Percentiles rank a stretch among this genome's conserved stretches.
Evolutionary conservation across 2,113 vertebrate species (phyloP).

Genomic region (Syrrhaptes paradoxus): DNA sequence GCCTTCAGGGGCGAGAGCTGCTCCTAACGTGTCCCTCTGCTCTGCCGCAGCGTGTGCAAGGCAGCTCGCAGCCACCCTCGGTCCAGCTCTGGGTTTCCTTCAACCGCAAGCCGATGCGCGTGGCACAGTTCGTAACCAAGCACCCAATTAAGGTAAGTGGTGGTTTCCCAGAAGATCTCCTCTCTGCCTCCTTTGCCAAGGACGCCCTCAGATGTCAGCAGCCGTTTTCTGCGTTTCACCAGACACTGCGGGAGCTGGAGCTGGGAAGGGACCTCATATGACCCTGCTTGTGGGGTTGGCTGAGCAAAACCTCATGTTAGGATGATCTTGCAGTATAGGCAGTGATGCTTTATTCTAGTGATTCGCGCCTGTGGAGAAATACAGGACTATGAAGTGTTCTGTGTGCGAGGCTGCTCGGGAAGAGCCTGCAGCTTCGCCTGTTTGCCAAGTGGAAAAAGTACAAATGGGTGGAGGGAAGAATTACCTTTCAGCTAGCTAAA

Average conservation of each 20-base stretch:
- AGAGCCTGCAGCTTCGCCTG: background rate
- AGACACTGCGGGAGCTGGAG: background rate
- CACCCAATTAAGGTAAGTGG: constrained; percentile 92
- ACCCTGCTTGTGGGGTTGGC: background rate
- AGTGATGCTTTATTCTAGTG: background rate
- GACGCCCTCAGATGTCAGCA: background rate
- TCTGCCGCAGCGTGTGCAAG: constrained; percentile 78
- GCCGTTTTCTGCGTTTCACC: background rate
- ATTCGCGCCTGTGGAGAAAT: background rate
- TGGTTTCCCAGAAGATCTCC: background rate
- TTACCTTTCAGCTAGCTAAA: background rate
- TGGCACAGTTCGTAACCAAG: constrained; percentile 91
- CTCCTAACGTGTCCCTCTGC: background rate
- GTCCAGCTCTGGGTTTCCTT: constrained; percentile 98
- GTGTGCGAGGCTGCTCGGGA: background rate
- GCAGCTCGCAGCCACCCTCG: constrained; percentile 78
- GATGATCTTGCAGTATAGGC: background rate
- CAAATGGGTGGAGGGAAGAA: background rate
- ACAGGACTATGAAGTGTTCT: background rate
- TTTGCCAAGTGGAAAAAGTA: background rate
- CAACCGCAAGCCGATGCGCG: constrained; percentile 93
- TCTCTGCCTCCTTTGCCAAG: background rate
- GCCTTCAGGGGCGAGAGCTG: background rate
- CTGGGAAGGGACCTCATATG: background rate
- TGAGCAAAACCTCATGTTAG: rapidly evolving